These are phyloP conservation scores for Arvicanthis niloticus DNA, from an alignment of 2,113 vertebrate genomes.

Conservation along the genomic window DNA sequence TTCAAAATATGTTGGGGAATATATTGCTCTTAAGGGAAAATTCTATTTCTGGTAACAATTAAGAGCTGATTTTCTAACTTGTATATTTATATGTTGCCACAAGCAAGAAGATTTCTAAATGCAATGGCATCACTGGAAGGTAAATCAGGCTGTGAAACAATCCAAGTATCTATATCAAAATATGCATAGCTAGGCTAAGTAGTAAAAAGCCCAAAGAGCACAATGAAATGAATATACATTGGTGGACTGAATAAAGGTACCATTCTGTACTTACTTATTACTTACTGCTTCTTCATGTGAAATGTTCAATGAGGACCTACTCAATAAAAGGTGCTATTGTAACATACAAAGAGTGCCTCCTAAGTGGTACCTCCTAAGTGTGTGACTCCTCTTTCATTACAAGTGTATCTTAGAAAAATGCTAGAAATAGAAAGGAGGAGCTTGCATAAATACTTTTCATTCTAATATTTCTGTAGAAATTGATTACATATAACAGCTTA, in stretches of 20 bases:
- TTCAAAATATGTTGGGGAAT: constrained; percentile 68
- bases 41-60: constrained; percentile 77
- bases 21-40: constrained; percentile 64
- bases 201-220: neutral
- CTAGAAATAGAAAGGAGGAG: neutral
- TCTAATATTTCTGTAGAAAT: neutral
- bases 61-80: constrained; percentile 56
- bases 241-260: neutral
- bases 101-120: constrained; percentile 50
- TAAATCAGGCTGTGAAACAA: constrained; percentile 11
- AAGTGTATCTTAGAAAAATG: neutral
- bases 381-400: neutral
- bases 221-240: neutral
- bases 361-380: neutral
- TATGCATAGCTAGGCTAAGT: neutral
- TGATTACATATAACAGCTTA: neutral
- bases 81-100: constrained; percentile 55
- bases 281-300: neutral
- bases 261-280: neutral
- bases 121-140: neutral
- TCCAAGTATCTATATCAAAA: constrained; percentile 1
- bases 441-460: neutral
- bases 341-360: neutral
- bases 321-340: neutral
- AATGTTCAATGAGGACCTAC: neutral